These are phyloP conservation scores for Caenorhabditis sp. DNA, from an alignment of 2,888 invertebrate genomes.

Conservation along the genomic window DNA sequence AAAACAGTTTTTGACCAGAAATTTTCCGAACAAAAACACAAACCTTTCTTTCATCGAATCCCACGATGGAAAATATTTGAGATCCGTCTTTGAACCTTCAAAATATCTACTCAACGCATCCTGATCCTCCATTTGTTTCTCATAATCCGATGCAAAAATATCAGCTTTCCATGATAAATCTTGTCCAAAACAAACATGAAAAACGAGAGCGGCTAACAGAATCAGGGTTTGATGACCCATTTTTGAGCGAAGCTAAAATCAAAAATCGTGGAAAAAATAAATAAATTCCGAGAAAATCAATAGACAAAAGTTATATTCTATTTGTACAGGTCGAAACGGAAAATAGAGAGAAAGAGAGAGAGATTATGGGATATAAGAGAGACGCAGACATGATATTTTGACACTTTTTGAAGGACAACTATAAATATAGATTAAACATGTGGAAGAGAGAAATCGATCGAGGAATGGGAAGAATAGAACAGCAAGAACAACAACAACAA, in stretches of 20 bases:
- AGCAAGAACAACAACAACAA: too few species aligned
- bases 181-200: conserved; percentile 5
- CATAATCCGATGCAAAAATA: conserved; percentile 39
- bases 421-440: not conserved
- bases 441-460: not conserved
- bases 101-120: conserved; percentile 48
- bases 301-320: not conserved
- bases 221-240: not conserved
- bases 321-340: not conserved
- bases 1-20: too few species aligned
- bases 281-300: not conserved
- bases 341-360: not conserved
- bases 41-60: conserved; percentile 58
- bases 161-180: conserved; percentile 47
- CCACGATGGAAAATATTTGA: conserved; percentile 56
- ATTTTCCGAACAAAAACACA: not conserved
- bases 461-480: too few species aligned
- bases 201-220: not conserved
- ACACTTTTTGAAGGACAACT: not conserved
- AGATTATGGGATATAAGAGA: not conserved
- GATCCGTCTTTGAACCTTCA: conserved; percentile 29
- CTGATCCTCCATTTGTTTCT: conserved; percentile 36
- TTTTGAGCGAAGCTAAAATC: not conserved
- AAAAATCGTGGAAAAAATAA: not conserved
- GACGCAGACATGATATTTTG: not conserved